Evolutionary conservation across 2,888 invertebrate genomes (phyloP), one percentile per base, ranked within the genome.

Genomic region (Limnephilus lunatus): DNA sequence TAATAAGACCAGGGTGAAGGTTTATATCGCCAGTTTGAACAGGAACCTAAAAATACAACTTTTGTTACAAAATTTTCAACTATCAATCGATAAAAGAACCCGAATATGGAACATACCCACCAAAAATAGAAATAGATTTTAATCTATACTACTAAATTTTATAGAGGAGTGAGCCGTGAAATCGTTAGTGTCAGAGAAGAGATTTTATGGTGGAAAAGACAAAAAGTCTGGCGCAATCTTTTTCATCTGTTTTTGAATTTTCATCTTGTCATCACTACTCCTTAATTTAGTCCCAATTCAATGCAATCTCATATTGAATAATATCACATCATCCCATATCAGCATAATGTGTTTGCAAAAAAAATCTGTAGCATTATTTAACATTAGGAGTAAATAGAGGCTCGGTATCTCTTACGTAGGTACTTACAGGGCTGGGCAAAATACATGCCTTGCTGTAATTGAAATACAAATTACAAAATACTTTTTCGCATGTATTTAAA

Each of bases 21-120:
- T 96, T 95, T 0, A 96, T 95, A 91, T 95, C 95, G 9, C 96
- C 96, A 1, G 94, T 94, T 94, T 96, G 95, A 1, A 95, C 95
- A 14, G 96, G 94, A 88, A 96, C 94, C 96, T 96, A 94, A 0
- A n/a, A 94, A 94, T 19, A 19, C 15, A n/a, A 12, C 12, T 44
- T 44, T 44, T 44, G 7, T 25, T 53, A 19, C 15, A n/a, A 12
- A 5, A 12, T 44, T 12, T 44, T 25, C 25, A 68, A 25, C 5
- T 9, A 11, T 19, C 68, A 53, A 19, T 7, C 53, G 19, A 53
- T 39, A 19, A 53, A 53, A 15, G 19, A 53, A 53, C 19, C 3
- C 48, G 12, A 15, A 48, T 3, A 48, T 12, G 12, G 44, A 14
- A 1, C 12, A 44, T 44, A 19, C 19, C 19, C 0, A 53, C 1